phyloP scores from a whole-genome alignment of 2,113 vertebrate genomes.

The Crocuta crocuta region DNA sequence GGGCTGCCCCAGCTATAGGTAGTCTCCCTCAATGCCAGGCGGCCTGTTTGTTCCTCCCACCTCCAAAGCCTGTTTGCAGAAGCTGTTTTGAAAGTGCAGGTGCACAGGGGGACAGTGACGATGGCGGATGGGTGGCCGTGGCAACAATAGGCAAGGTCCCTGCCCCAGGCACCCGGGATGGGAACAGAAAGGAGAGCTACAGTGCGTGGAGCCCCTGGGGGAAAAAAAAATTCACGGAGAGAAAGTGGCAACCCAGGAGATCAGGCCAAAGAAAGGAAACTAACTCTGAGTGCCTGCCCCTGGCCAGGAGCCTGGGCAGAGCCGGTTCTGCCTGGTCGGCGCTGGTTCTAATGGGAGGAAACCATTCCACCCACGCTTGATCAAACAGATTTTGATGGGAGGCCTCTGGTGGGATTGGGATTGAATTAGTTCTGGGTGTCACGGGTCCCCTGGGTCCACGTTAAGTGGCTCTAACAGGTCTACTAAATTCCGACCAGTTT shows the following conservation, averaged over 20 bases:
- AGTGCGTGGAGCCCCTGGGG: not conserved
- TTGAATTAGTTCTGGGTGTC: not conserved
- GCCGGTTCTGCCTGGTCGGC: not conserved
- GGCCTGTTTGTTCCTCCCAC: not conserved
- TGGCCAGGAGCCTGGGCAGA: not conserved
- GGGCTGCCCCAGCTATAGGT: not conserved
- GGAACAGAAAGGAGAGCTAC: not conserved
- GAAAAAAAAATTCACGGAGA: not conserved
- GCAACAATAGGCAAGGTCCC: not conserved
- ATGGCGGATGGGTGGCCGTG: not conserved
- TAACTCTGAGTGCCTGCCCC: not conserved
- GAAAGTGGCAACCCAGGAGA: not conserved
- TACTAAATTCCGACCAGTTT: not conserved
- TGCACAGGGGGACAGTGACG: not conserved
- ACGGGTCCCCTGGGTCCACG: not conserved
- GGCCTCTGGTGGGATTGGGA: not conserved
- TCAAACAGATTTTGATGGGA: not conserved
- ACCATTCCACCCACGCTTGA: not conserved
- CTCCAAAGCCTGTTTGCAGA: not conserved
- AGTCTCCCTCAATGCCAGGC: not conserved
- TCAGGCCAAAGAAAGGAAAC: not conserved
- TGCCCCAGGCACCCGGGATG: not conserved
- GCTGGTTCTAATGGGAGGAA: not conserved
- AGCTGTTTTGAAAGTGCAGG: constrained; percentile 37
- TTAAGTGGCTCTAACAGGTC: not conserved